Percentiles rank a stretch among this genome's conserved stretches.
phyloP scores from a whole-genome alignment of 2,888 invertebrate species.

The Acronicta psi region DNA sequence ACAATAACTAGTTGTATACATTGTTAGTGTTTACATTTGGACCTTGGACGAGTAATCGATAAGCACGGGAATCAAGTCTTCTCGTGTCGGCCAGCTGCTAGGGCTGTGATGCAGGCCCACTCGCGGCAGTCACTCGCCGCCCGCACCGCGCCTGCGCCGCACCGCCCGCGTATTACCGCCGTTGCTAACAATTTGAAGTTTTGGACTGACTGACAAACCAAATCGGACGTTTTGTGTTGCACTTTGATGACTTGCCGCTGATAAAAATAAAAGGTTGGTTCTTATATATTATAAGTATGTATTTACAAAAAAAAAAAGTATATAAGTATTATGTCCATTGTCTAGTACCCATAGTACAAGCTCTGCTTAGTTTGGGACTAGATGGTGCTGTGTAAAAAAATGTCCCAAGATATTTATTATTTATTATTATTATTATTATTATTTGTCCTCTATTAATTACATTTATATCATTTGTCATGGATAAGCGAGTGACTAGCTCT shows the following conservation, averaged over 20 bases:
- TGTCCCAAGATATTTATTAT: too few species aligned
- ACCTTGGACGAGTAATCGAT: conserved; percentile 77
- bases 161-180: conserved; percentile 28
- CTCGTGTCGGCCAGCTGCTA: conserved; percentile 44
- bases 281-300: too few species aligned
- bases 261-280: conserved; percentile 49
- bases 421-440: too few species aligned
- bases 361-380: too few species aligned
- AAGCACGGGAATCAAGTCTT: conserved; percentile 63
- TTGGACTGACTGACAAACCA: conserved; percentile 23
- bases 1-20: conserved; percentile 44
- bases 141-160: conserved; percentile 34
- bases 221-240: conserved; percentile 29
- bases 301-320: too few species aligned
- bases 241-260: conserved; percentile 39
- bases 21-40: conserved; percentile 65
- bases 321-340: too few species aligned
- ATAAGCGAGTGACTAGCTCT: conserved; percentile 1
- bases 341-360: too few species aligned
- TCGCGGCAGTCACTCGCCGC: conserved; percentile 56
- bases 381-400: too few species aligned
- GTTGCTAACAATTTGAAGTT: conserved; percentile 28
- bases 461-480: conserved; percentile 1
- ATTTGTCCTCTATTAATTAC: conserved; percentile 8
- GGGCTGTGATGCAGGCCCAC: conserved; percentile 52